Evolutionary conservation across 30 jellyfish, hydroid and myxozoan genomes (phyloP), one percentile per base, ranked within the genome.

Genomic region (Haliclystus octoradiatus): DNA sequence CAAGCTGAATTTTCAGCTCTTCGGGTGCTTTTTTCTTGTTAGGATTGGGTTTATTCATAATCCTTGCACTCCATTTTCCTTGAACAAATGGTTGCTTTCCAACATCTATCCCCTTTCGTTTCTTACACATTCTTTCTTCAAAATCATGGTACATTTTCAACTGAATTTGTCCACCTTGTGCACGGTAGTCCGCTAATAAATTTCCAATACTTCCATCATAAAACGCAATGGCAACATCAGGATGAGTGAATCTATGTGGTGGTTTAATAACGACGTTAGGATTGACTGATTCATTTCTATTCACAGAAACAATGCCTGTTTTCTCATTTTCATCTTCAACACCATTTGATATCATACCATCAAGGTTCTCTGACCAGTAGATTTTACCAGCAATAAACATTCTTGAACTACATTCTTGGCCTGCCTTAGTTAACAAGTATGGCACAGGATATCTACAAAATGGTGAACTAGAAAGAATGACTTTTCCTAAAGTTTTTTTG

Each of bases 151-250:
- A 76, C 71, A 80, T 88, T 65, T 88, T 81, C 67, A 88, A 64
- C 50, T 88, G 93, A 31, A 88, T 80, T 13, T 76, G 69, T 23
- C 97, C 97, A 65, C 97, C 97, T 19, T 87, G 81, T 34, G 97
- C 97, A 23, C 97, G 84, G 71, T 68, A 88, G 68, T 88, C 97
- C 7, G 93, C 83, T 2, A 79, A 23, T 52, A 79, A 23, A 71
- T 76, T 29, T 52, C 63, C 65, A n/a, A 73, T 68, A 3, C 29
- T 34, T 31, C 31, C 72, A 61, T 79, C 93, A 51, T 79, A 75
- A 12, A 76, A 74, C 65, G 80, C 72, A 74, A 83, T 79, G 74
- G 71, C 77, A 15, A 81, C 52, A 31, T 61, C 75, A n/a, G 97
- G 92, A 31, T 68, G 66, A 5, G 97, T 88, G 61, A 88, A 88